Evolutionary conservation across 2,888 invertebrate species (phyloP).

Genomic region (Athetis lepigone): DNA sequence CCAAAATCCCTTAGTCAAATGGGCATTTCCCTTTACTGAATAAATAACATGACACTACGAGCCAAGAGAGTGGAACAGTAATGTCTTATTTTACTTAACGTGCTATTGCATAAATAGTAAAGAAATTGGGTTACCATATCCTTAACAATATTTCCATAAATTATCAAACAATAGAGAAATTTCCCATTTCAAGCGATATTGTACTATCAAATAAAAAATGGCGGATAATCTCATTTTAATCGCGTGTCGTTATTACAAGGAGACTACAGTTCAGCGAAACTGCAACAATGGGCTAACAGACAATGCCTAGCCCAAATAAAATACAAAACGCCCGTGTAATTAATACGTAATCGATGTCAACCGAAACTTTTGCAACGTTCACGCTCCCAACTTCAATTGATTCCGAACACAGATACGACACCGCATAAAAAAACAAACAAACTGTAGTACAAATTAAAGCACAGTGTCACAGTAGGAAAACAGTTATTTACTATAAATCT

Average conservation of each 20-base stretch:
- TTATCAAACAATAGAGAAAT: neutral
- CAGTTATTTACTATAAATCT: conserved; percentile 30
- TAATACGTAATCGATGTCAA: conserved; percentile 71
- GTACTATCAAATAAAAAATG: conserved; percentile 23
- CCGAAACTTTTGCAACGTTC: conserved; percentile 60
- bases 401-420: conserved; percentile 33
- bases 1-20: too few relatives aligned
- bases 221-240: conserved; percentile 55
- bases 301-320: conserved; percentile 56
- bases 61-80: too few relatives aligned
- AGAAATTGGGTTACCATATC: neutral
- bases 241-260: conserved; percentile 40
- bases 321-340: conserved; percentile 64
- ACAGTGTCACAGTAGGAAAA: conserved; percentile 43
- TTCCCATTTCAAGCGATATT: neutral
- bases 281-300: conserved; percentile 55
- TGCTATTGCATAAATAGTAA: too few relatives aligned
- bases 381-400: conserved; percentile 43
- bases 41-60: too few relatives aligned
- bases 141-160: neutral
- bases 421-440: conserved; percentile 32
- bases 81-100: too few relatives aligned
- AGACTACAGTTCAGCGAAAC: conserved; percentile 41
- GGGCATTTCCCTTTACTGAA: too few relatives aligned
- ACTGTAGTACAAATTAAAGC: conserved; percentile 7